Evolutionary conservation across 2,797 vertebrate species (phyloP).

Genomic region (Oreortyx pictus): DNA sequence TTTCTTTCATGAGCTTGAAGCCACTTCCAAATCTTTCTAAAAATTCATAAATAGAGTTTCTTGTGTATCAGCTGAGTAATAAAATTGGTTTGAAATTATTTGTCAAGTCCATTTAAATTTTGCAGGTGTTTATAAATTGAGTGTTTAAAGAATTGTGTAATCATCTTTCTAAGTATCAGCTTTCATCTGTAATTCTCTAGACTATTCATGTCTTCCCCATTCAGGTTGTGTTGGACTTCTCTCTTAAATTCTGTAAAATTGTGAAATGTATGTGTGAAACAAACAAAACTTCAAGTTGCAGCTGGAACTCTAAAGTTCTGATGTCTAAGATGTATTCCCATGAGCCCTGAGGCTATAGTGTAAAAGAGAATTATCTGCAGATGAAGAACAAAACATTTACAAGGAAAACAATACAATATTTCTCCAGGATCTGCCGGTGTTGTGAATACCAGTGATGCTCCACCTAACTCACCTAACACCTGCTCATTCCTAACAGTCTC

Average conservation of each 20-base stretch:
- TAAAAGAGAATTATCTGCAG: not conserved
- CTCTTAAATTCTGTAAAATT: not conserved
- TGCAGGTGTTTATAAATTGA: not conserved
- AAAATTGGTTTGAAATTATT: not conserved
- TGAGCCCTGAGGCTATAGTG: not conserved
- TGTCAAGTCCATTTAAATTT: not conserved
- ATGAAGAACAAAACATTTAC: not conserved
- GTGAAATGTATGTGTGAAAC: not conserved
- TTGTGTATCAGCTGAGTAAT: not conserved
- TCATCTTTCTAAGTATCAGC: not conserved
- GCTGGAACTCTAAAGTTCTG: not conserved
- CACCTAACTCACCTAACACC: no score
- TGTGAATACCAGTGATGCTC: not conserved
- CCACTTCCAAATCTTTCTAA: not conserved
- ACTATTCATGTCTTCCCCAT: not conserved
- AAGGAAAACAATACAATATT: not conserved
- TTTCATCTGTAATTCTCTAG: not conserved
- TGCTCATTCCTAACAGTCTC: accelerated
- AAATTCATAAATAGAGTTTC: not conserved
- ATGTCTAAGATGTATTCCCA: not conserved
- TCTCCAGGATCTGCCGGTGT: not conserved
- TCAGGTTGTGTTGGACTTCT: not conserved
- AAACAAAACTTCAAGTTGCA: not conserved
- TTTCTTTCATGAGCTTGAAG: not conserved
- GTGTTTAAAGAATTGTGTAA: not conserved